These are phyloP conservation scores for Torymus texanus DNA, from an alignment of 2,888 invertebrate genomes.

Conservation along the genomic window DNA sequence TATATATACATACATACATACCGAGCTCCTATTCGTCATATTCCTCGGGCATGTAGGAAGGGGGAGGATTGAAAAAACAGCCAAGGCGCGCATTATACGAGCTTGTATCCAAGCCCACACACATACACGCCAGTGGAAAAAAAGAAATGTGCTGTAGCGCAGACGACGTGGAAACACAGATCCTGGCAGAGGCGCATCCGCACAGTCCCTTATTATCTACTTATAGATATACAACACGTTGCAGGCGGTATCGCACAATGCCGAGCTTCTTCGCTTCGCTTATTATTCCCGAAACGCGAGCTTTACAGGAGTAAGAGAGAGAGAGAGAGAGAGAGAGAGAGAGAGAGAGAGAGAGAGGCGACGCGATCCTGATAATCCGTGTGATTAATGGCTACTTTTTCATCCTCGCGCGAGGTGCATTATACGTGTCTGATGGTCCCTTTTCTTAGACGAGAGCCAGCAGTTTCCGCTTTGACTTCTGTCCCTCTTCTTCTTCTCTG, in stretches of 20 bases:
- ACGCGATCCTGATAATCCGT: conserved; percentile 46
- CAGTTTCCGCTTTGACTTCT: conserved; percentile 24
- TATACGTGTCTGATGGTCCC: too few species aligned
- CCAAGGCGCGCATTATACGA: too few species aligned
- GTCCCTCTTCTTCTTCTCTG: background rate
- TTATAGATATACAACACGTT: background rate
- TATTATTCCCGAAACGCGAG: conserved; percentile 49
- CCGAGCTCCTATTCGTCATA: conserved; percentile 36
- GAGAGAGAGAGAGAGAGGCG: background rate
- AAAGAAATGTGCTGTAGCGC: conserved; percentile 6
- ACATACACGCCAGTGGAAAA: background rate
- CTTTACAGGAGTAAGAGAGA: background rate
- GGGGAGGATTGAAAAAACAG: too few species aligned
- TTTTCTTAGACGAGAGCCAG: background rate
- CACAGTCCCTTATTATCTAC: too few species aligned
- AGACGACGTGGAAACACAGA: background rate
- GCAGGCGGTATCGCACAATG: background rate
- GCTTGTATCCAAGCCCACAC: too few species aligned
- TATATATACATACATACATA: background rate
- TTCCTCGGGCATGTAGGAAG: conserved; percentile 8
- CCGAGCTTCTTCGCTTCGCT: conserved; percentile 2
- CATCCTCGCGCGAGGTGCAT: background rate
- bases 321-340: too few species aligned
- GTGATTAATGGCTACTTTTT: conserved; percentile 41
- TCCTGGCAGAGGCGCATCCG: too few species aligned